Base-by-base conservation (phyloP, 1,140 invertebrate genomes). In the Anastrepha obliqua region DNA sequence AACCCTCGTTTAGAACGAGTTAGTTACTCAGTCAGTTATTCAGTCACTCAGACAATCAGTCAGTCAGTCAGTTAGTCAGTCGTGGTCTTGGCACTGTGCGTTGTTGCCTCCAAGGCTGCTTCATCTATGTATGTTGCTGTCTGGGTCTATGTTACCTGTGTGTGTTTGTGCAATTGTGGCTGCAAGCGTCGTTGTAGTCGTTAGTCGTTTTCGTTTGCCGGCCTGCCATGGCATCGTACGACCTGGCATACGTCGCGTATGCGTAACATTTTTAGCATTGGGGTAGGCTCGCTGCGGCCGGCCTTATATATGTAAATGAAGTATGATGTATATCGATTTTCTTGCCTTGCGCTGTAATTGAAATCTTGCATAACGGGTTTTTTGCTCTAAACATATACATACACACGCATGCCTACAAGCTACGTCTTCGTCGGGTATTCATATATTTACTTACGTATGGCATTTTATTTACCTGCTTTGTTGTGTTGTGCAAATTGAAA, bases 231-330 rank as follows among this genome's bases (percentile, higher is more conserved):
- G 51, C 51, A 29, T 29, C 29, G 29, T 29, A 6, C 51, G 51
- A 55, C 51, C 51, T 81, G 47, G 74, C 47, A 42, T 81, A 81
- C 62, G 51, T n/a, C 15, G 85, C 85, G 85, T 86, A 65, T 86
- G 62, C 85, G 85, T 86, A 86, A 86, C 44, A 86, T 62, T 44
- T 86, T 86, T 60, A 44, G 62, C 58, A 86, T 86, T 86, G 85
- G 85, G 85, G 59, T 86, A 86, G 85, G 85, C 85, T 65, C 11
- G 29, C 7, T 60, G 7, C 15, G 15, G 65, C 7, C 39, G 2
- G 44, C 15, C 11, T 15, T 67, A 67, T 8, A 39, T 67, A 67
- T 29, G 11, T 70, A 11, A 6, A 13, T 29, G 29, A 29, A 29
- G 51, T 44, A 47, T 17, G 17, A 8, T 1, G 8, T 81, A 20